A percentile compares a stretch with the other conserved stretches of the same genome.
Conservation (phyloP, 2,888 invertebrate species). For the Thecocarcelia acutangulata region DNA sequence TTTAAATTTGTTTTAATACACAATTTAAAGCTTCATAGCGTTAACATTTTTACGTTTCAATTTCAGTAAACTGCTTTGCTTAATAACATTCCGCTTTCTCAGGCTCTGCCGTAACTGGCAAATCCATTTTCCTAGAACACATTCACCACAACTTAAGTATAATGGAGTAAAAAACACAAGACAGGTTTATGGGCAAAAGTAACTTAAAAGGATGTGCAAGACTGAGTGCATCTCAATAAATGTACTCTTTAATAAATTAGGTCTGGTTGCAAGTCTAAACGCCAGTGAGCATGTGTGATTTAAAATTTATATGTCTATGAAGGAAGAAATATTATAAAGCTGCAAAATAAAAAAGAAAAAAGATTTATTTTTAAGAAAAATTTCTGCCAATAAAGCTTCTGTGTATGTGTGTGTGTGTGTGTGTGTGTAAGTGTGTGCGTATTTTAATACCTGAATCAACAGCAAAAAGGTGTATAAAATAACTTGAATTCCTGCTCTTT, state of each 20-base stretch:
- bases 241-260: not conserved
- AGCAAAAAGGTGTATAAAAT: not conserved
- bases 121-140: too few relatives aligned
- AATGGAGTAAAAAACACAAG: too few relatives aligned
- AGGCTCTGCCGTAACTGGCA: too few relatives aligned
- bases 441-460: not conserved
- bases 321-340: slow-evolving; percentile 17
- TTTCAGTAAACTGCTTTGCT: too few relatives aligned
- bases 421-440: not conserved
- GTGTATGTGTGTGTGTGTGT: not conserved
- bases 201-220: not conserved
- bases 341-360: too few relatives aligned
- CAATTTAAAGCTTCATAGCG: too few relatives aligned
- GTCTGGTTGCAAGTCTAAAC: not conserved
- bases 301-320: slow-evolving; percentile 5
- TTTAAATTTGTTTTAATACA: too few relatives aligned
- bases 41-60: too few relatives aligned
- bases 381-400: too few relatives aligned
- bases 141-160: too few relatives aligned
- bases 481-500: not conserved
- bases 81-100: too few relatives aligned
- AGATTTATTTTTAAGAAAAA: slow-evolving; percentile 8
- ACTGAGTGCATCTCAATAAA: not conserved
- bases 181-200: not conserved
- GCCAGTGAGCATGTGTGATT: not conserved